These are phyloP conservation scores for Amblyjoppa proteus DNA, from an alignment of 2,888 invertebrate genomes.

Conservation along the genomic window DNA sequence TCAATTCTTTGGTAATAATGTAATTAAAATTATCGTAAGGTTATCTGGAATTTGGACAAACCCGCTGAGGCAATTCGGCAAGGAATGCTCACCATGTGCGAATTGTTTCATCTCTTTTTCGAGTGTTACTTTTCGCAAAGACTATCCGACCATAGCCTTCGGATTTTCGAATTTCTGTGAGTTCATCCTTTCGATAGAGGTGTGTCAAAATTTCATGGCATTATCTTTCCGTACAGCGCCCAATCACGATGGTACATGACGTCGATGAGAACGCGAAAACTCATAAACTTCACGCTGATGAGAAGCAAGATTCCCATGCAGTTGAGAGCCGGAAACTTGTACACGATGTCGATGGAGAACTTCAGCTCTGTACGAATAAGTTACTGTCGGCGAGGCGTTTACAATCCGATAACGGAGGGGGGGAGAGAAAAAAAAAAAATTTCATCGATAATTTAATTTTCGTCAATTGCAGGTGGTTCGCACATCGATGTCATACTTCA, in stretches of 20 bases:
- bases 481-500: conserved; percentile 34
- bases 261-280: neutral
- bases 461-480: neutral
- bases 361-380: conserved; percentile 10
- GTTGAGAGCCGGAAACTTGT: neutral
- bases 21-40: neutral
- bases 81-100: neutral
- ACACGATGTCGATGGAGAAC: conserved; percentile 9
- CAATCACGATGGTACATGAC: neutral
- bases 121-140: conserved; percentile 21
- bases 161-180: conserved; percentile 6
- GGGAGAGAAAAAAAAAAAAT: neutral
- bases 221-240: neutral
- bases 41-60: conserved; percentile 1
- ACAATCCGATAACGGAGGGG: neutral
- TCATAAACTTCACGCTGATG: neutral
- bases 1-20: neutral
- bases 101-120: conserved; percentile 31
- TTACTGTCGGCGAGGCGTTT: neutral
- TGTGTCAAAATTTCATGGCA: too few species aligned
- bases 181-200: neutral
- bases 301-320: neutral
- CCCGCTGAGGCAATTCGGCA: conserved; percentile 15
- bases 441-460: neutral
- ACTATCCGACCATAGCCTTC: conserved; percentile 26